Conservation (phyloP, 2,113 vertebrate species). For the Xenopus laevis region DNA sequence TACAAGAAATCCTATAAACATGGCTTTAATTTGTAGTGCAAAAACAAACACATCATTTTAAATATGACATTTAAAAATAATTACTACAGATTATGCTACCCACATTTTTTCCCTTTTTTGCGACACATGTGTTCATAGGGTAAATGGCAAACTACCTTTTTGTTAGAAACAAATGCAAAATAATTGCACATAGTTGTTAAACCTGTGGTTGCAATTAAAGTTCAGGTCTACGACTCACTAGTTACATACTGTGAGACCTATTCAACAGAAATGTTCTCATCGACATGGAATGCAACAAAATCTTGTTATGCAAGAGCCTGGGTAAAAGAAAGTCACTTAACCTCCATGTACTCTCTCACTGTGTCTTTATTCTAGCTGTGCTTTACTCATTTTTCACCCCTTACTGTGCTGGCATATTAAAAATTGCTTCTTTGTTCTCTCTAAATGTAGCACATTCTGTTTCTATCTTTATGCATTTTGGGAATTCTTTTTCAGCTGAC, state of each 20-base stretch:
- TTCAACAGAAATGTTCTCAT: slow-evolving; percentile 44
- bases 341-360: slow-evolving; percentile 39
- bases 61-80: background rate
- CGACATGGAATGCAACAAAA: slow-evolving; percentile 38
- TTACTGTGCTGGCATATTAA: slow-evolving; percentile 45
- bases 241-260: slow-evolving; percentile 41
- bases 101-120: background rate
- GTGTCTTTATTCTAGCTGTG: slow-evolving; percentile 42
- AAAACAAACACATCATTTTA: background rate
- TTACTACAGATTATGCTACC: background rate
- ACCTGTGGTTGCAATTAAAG: slow-evolving; percentile 37
- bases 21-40: too few species aligned
- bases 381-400: slow-evolving; percentile 45
- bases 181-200: slow-evolving; percentile 27
- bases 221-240: slow-evolving; percentile 25
- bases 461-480: slow-evolving; percentile 36
- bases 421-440: slow-evolving; percentile 43
- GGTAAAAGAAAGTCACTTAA: slow-evolving; percentile 43
- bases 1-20: background rate
- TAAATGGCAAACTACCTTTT: background rate
- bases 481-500: slow-evolving; percentile 23
- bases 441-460: slow-evolving; percentile 40
- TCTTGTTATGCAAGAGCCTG: slow-evolving; percentile 39
- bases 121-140: background rate
- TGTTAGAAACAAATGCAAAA: background rate